A percentile compares a stretch with the other conserved stretches of the same genome.
Evolutionary conservation across 2,888 invertebrate genomes (phyloP).

Genomic region (Agonopterix alstromeriana): DNA sequence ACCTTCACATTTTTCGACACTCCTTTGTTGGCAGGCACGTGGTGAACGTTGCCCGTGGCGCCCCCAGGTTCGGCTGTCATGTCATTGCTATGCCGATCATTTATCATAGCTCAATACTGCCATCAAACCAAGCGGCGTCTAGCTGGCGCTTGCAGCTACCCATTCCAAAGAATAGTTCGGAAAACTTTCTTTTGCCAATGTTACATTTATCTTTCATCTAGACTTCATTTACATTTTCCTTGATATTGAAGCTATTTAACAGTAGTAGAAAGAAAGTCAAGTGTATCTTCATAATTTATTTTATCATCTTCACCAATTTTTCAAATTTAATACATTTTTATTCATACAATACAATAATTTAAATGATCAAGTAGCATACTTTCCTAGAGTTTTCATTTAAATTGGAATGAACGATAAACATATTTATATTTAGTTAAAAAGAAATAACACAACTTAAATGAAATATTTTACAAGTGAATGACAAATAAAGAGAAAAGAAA

Average conservation of each 20-base stretch:
- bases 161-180: constrained; percentile 7
- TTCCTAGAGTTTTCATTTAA: constrained; percentile 69
- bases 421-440: constrained; percentile 67
- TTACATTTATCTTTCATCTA: background rate
- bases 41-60: constrained; percentile 48
- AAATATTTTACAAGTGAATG: constrained; percentile 51
- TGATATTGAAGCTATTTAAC: background rate
- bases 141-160: constrained; percentile 54
- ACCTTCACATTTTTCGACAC: constrained; percentile 72
- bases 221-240: too few relatives aligned
- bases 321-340: constrained; percentile 72
- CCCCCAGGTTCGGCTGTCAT: constrained; percentile 69
- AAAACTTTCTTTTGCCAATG: constrained; percentile 5
- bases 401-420: constrained; percentile 76
- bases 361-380: constrained; percentile 71
- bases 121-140: constrained; percentile 61
- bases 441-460: constrained; percentile 68
- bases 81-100: constrained; percentile 61
- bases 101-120: constrained; percentile 73
- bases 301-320: constrained; percentile 73
- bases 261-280: constrained; percentile 29
- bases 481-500: constrained; percentile 30
- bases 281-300: constrained; percentile 70
- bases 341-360: constrained; percentile 75
- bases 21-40: constrained; percentile 68